phyloP scores from a whole-genome alignment of 2,797 vertebrate species.

The Diceros bicornis region DNA sequence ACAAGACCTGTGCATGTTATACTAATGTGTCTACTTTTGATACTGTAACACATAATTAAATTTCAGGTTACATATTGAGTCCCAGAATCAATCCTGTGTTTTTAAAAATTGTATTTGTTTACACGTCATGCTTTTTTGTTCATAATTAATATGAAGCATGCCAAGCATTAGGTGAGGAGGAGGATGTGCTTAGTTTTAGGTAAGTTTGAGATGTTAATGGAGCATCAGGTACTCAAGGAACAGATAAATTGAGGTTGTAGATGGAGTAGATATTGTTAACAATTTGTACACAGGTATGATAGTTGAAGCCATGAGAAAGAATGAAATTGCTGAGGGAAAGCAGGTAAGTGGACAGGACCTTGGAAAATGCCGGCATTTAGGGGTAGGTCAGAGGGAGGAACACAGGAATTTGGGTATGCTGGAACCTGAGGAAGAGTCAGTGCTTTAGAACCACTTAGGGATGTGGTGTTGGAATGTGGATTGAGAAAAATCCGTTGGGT shows the following conservation, averaged over 20 bases:
- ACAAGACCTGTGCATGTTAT: not conserved
- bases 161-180: not conserved
- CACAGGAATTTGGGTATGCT: too few relatives aligned
- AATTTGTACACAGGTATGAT: not conserved
- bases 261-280: not conserved
- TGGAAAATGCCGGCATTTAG: not conserved
- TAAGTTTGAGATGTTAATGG: not conserved
- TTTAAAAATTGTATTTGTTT: not conserved
- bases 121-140: not conserved
- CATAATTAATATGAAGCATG: not conserved
- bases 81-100: not conserved
- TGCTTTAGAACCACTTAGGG: not conserved
- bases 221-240: not conserved
- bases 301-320: not conserved
- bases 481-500: not conserved
- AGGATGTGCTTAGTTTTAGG: not conserved
- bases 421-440: not conserved
- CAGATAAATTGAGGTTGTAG: not conserved
- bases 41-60: not conserved
- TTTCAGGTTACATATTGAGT: not conserved
- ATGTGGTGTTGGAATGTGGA: not conserved
- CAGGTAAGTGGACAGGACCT: not conserved
- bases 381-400: not conserved
- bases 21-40: not conserved
- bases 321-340: not conserved